A percentile compares a stretch with the other conserved stretches of the same genome.
Evolutionary conservation across 2,113 vertebrate species (phyloP).

Genomic region (Rhipidura dahli): DNA sequence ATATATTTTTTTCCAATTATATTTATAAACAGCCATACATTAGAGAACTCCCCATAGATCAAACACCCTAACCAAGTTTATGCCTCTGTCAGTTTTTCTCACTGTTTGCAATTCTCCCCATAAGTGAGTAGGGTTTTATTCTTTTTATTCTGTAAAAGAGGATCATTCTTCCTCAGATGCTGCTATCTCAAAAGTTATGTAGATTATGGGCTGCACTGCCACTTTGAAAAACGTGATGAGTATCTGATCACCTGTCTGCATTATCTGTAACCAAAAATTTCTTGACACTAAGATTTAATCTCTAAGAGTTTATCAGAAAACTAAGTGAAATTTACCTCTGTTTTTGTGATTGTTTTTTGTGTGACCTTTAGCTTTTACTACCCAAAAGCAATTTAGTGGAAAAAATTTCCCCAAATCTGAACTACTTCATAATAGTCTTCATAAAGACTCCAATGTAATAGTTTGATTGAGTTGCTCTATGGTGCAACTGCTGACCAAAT

Average conservation of each 20-base stretch:
- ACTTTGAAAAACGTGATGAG: neutral
- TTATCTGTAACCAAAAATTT: neutral
- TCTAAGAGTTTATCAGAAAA: neutral
- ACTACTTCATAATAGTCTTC: neutral
- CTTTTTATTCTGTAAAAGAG: neutral
- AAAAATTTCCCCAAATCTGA: neutral
- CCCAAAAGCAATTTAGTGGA: neutral
- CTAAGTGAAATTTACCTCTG: neutral
- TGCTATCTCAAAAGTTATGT: neutral
- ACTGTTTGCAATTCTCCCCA: neutral
- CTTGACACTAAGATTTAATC: neutral
- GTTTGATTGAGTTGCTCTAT: neutral
- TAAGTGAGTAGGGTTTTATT: neutral
- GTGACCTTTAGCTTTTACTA: neutral
- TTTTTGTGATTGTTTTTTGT: neutral
- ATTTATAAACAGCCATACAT: neutral
- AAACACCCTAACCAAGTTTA: neutral
- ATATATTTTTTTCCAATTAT: fast-evolving
- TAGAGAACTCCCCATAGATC: neutral
- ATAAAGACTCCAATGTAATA: neutral
- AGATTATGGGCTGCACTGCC: neutral
- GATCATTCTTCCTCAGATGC: neutral
- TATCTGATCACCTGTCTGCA: neutral
- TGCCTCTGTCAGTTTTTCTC: neutral
- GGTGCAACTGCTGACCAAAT: neutral